Evolutionary conservation across 92 coral and sea anemone species (phyloP).

Genomic region (Siderastrea siderea): DNA sequence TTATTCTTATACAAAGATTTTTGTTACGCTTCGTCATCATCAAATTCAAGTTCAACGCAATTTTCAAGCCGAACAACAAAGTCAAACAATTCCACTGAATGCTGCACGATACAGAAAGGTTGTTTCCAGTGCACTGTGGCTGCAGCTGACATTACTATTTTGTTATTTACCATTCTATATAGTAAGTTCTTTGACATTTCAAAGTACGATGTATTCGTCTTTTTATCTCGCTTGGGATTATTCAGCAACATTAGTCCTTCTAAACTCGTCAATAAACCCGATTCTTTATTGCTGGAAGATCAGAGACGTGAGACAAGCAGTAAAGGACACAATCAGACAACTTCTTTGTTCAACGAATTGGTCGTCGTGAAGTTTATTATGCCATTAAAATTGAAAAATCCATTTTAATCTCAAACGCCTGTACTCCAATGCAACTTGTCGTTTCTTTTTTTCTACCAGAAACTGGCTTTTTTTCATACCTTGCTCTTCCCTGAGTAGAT

Average conservation of each 20-base stretch:
- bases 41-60: background rate
- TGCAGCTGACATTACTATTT: background rate
- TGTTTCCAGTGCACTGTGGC: background rate
- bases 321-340: too few species aligned
- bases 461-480: too few species aligned
- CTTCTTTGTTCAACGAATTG: too few species aligned
- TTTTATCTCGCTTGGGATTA: background rate
- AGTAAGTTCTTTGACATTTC: background rate
- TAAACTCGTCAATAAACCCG: background rate
- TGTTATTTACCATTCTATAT: background rate
- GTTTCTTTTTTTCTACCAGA: too few species aligned
- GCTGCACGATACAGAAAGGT: background rate
- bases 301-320: background rate
- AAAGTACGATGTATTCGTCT: too few species aligned
- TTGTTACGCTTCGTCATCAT: background rate
- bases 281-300: constrained; percentile 41
- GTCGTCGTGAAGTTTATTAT: too few species aligned
- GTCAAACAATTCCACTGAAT: too few species aligned
- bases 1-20: background rate
- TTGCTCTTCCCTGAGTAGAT: too few species aligned
- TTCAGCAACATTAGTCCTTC: background rate
- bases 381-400: too few species aligned
- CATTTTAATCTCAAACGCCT: too few species aligned
- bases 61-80: too few species aligned
- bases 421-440: too few species aligned